Base-by-base conservation (phyloP, 2,888 invertebrate species). In the Halocaridina rubra region DNA sequence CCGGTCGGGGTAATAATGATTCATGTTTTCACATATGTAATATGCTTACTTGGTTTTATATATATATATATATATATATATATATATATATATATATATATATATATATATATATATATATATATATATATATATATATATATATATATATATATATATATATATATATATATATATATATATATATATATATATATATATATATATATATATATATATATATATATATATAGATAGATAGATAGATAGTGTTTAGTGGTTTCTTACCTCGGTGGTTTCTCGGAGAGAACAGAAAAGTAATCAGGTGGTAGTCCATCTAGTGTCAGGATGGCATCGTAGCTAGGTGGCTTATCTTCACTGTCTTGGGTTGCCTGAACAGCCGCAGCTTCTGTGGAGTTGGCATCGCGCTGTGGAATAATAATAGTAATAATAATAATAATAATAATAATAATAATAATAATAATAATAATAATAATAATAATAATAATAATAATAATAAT, bases 241-340 rank as follows among this genome's bases (percentile, higher is more conserved):
- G n/a, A n/a, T n/a, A n/a, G n/a, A n/a, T n/a, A n/a, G n/a, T n/a
- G n/a, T n/a, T n/a, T n/a, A n/a, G 61, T 5, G 22, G 29, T 5
- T 29, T 27, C 76, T 46, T 46, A 84, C 84, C 57, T 79, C 3
- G 84, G 84, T 2, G 84, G 84, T 33, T 84, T 84, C 33, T 84
- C 79, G 5, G 39, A 33, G 19, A 79, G 24, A 5, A 84, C 33
- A 53, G 74, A 59, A 30, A 59, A 72, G 67, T 84, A 84, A 53
- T 84, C 79, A 0, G 84, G 84, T 0, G 84, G 84, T 3, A 74
- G 74, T 1, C 84, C 84, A 64, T 84, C 84, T 3, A 67, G 67
- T 24, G 39, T 64, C 16, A 84, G 71, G 64, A 84, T 84, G 57
- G 84, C 67, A 46, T 84, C 84, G 72, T 84, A 84, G 24, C 84